A percentile compares a stretch with the other conserved stretches of the same genome.
phyloP scores from a whole-genome alignment of 2,797 vertebrate species.

The Melanotaenia trifasciata region DNA sequence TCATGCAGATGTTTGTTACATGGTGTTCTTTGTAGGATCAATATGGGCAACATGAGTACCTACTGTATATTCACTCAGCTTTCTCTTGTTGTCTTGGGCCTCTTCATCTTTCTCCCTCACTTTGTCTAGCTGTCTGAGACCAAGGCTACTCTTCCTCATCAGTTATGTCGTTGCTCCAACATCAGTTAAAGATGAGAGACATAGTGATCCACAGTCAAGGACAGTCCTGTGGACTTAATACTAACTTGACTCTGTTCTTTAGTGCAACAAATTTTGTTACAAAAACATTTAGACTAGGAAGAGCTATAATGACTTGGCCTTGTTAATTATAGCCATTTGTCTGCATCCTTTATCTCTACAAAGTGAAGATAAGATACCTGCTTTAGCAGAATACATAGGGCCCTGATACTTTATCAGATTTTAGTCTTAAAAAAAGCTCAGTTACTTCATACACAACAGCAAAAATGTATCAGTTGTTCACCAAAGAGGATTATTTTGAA shows the following conservation, averaged over 20 bases:
- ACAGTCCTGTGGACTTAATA: slow-evolving; percentile 8
- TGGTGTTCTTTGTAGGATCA: slow-evolving; percentile 46
- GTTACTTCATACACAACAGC: slow-evolving; percentile 3
- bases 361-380: background rate
- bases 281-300: slow-evolving; percentile 4
- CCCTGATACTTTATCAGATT: slow-evolving; percentile 10
- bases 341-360: background rate
- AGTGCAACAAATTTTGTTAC: slow-evolving; percentile 17
- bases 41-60: slow-evolving; percentile 57
- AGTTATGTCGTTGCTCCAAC: slow-evolving; percentile 10
- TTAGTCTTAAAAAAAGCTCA: slow-evolving; percentile 2
- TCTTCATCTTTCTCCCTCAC: slow-evolving; percentile 1
- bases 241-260: background rate
- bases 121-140: slow-evolving; percentile 17
- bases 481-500: slow-evolving; percentile 9
- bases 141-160: slow-evolving; percentile 7
- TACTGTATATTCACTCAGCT: slow-evolving; percentile 17
- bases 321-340: slow-evolving; percentile 1
- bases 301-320: slow-evolving; percentile 1
- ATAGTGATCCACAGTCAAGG: slow-evolving; percentile 22
- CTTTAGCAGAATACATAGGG: background rate
- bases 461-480: slow-evolving; percentile 34
- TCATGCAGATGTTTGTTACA: slow-evolving; percentile 26
- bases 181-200: slow-evolving; percentile 18
- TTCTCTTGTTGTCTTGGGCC: slow-evolving; percentile 23